Evolutionary conservation across 1,140 invertebrate species (phyloP), one percentile per base, ranked within the genome.

Genomic region (Acyrthosiphon pisum): DNA sequence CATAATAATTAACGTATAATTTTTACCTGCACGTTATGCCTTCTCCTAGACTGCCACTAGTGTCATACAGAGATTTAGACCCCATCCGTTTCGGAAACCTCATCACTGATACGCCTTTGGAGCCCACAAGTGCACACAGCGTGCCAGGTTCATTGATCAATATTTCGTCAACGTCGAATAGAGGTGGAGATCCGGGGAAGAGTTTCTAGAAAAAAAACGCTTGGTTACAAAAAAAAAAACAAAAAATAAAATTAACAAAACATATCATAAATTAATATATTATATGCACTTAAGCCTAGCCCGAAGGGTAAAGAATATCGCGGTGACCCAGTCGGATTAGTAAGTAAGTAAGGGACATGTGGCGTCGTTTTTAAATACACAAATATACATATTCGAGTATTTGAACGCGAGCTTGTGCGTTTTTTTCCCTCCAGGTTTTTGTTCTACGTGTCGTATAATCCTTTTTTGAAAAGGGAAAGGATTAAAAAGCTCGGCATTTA

Each of bases 31-130:
- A 93, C 18, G 83, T 92, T 90, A 96, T 94, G 30, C 94, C 93
- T 90, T 95, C 94, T 41, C 35, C 53, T 41, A 60, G 18, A 35
- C 89, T 41, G 37, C 26, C 30, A 50, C 95, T 95, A 68, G 95
- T 95, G 48, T 95, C 94, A 88, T 95, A 96, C 44, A 94, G 93
- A 30, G 94, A 94, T 14, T 95, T 95, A 86, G 95, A 95, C 37
- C 95, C 95, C 95, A 95, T 96, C 89, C 95, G 95, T 93, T 95
- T 95, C 0, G 96, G 96, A 6, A 96, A 94, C 89, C 95, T 95
- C 37, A 96, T 94, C 11, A 96, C 90, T 11, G 95, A 94, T 22
- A 96, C 94, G 0, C 96, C 96, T 46, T 95, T 91, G 90, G 94
- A 95, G 6, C 96, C 95, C 95, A 95, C 95, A 9, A 96, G 91